A percentile compares a stretch with the other conserved stretches of the same genome.
These are phyloP conservation scores for Triops cancriformis DNA, from an alignment of 1,140 invertebrate genomes.

Conservation along the genomic window DNA sequence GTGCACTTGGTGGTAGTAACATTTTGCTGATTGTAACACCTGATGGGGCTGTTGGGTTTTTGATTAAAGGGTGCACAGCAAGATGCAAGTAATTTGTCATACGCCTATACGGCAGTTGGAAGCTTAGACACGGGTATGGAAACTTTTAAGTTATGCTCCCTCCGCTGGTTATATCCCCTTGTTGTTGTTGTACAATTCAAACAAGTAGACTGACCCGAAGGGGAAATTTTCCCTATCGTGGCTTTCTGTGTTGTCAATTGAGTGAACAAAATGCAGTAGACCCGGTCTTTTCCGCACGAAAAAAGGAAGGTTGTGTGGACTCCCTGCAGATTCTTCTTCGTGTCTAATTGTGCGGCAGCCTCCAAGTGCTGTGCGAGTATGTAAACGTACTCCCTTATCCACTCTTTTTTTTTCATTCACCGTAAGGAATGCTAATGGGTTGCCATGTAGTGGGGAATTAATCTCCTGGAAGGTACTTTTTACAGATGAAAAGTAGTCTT, in stretches of 20 bases:
- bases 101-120: neutral
- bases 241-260: neutral
- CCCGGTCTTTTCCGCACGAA: neutral
- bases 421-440: neutral
- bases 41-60: neutral
- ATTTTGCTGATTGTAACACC: neutral
- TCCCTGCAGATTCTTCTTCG: neutral
- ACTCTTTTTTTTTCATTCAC: neutral
- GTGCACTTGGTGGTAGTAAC: neutral
- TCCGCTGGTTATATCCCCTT: neutral
- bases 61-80: neutral
- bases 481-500: too few relatives aligned
- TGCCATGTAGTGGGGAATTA: too few relatives aligned
- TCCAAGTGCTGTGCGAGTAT: neutral
- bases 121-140: neutral
- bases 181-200: neutral
- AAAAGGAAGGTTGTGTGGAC: neutral
- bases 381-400: neutral
- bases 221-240: neutral
- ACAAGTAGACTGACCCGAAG: neutral
- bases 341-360: neutral
- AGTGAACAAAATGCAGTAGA: neutral
- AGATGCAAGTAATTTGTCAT: slow-evolving; percentile 3
- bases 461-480: too few relatives aligned
- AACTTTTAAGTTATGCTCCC: neutral